These are phyloP conservation scores for Sebastes itinus DNA, from an alignment of 2,797 vertebrate genomes.

Conservation along the genomic window DNA sequence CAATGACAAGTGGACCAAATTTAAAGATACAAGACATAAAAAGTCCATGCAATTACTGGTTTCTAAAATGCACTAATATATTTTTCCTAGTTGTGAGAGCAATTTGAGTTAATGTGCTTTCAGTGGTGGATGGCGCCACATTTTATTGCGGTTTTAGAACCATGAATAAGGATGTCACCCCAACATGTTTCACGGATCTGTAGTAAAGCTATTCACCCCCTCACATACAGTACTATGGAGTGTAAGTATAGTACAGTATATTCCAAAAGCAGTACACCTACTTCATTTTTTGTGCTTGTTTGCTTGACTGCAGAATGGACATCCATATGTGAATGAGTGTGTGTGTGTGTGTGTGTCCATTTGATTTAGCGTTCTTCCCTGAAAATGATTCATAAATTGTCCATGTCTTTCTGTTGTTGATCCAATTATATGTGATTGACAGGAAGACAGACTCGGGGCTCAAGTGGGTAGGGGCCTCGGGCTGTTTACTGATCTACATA, in stretches of 20 bases:
- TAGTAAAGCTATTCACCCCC: not conserved
- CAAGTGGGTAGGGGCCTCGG: constrained; percentile 56
- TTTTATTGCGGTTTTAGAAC: not conserved
- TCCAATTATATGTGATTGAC: constrained; percentile 84
- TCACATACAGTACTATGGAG: not conserved
- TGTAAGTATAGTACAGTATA: not conserved
- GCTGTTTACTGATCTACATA: constrained; percentile 76
- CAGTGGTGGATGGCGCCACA: not conserved
- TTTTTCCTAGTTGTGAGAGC: not conserved
- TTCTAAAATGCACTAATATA: not conserved
- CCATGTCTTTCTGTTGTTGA: constrained; percentile 61
- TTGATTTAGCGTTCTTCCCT: constrained; percentile 35
- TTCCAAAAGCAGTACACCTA: not conserved
- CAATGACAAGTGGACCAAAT: not conserved
- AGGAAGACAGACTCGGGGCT: constrained; percentile 58
- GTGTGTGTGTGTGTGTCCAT: constrained; percentile 4
- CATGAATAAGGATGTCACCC: not conserved
- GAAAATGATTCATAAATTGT: constrained; percentile 69
- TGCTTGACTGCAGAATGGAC: not conserved
- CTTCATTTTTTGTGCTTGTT: not conserved
- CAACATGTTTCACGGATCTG: not conserved
- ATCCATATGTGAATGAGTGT: not conserved
- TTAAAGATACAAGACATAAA: not conserved
- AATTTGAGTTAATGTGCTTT: constrained; percentile 9
- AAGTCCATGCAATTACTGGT: not conserved